Percentiles rank a stretch among this genome's conserved stretches.
Evolutionary conservation across 2,797 vertebrate species (phyloP).

Genomic region (Euthynnus affinis): DNA sequence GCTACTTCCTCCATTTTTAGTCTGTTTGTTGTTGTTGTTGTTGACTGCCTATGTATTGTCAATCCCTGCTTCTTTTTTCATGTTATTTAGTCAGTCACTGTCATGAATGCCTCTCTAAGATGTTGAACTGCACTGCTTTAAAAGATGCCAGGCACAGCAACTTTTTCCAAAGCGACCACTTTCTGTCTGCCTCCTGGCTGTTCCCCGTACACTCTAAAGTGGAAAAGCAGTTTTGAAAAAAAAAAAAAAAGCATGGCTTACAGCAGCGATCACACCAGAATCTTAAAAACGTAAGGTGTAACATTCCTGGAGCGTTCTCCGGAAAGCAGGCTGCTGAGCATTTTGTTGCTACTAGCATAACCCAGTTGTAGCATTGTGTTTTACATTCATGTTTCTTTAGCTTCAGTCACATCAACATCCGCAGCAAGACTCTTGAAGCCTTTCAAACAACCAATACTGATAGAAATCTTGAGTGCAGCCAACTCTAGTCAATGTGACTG

Average conservation of each 20-base stretch:
- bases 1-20: constrained; percentile 27
- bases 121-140: constrained; percentile 42
- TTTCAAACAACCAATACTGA: background rate
- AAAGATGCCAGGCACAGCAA: constrained; percentile 56
- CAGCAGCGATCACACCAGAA: constrained; percentile 47
- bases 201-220: constrained; percentile 31
- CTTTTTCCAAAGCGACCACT: constrained; percentile 49
- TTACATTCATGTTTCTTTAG: constrained; percentile 31
- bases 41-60: constrained; percentile 40
- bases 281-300: constrained; percentile 30
- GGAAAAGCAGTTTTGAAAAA: constrained; percentile 47
- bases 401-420: constrained; percentile 18
- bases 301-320: constrained; percentile 43
- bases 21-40: constrained; percentile 34
- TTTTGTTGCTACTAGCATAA: constrained; percentile 41
- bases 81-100: constrained; percentile 56
- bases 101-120: constrained; percentile 52
- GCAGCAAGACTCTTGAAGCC: background rate
- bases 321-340: constrained; percentile 16
- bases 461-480: constrained; percentile 13
- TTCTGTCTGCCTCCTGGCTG: constrained; percentile 42
- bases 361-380: constrained; percentile 23
- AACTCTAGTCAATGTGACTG: constrained; percentile 20
- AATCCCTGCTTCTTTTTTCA: constrained; percentile 24
- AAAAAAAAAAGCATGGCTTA: constrained; percentile 34